Conservation (phyloP, 92 coral and sea anemone species). For the Porites evermanni region DNA sequence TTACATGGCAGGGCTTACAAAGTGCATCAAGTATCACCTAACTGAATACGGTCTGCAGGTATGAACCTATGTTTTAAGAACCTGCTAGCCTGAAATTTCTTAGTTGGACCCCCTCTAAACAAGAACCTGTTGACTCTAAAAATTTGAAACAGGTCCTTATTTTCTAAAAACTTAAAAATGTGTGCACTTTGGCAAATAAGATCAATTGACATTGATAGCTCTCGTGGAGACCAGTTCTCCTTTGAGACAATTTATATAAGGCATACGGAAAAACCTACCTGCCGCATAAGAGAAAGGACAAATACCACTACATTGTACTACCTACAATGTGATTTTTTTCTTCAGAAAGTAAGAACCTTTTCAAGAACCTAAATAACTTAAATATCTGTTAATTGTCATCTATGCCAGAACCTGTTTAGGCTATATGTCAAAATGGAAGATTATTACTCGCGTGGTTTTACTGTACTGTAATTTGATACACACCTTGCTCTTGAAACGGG, state of each 20-base stretch:
- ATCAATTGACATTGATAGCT: neutral
- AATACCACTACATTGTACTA: neutral
- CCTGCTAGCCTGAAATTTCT: neutral
- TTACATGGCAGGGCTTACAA: neutral
- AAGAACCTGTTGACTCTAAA: too few species aligned
- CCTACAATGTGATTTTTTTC: neutral
- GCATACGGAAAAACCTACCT: neutral
- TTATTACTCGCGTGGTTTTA: too few species aligned
- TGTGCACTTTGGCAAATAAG: too few species aligned
- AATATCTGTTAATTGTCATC: too few species aligned
- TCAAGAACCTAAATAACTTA: too few species aligned
- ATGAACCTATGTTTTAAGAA: neutral
- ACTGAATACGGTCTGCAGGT: neutral
- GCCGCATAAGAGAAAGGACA: neutral
- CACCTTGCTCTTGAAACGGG: constrained; percentile 7
- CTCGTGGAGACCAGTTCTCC: neutral
- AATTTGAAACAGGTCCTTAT: too few species aligned
- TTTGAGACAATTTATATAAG: too few species aligned
- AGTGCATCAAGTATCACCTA: neutral
- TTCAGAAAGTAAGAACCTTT: too few species aligned
- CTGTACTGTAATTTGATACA: neutral
- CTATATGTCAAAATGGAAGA: too few species aligned
- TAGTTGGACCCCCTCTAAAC: neutral
- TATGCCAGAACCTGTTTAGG: neutral
- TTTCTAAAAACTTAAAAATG: neutral